phyloP scores from a whole-genome alignment of 2,113 vertebrate genomes.

The Lates calcarifer region DNA sequence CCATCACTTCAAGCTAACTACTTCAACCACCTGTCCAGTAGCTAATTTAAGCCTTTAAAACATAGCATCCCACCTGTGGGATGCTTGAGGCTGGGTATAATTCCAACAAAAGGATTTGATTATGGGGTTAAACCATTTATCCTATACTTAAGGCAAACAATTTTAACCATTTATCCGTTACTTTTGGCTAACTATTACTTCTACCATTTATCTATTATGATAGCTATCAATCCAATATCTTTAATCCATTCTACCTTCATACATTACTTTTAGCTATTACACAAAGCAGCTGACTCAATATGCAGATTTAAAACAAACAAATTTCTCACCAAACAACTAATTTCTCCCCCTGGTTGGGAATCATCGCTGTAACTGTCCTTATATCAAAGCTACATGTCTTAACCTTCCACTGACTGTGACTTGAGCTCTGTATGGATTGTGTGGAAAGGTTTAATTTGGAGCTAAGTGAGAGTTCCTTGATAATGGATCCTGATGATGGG shows the following conservation, averaged over 20 bases:
- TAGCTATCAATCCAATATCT: too few species aligned
- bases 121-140: neutral
- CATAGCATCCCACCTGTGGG: too few species aligned
- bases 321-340: too few species aligned
- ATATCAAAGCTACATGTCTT: neutral
- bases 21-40: neutral
- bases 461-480: constrained; percentile 11
- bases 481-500: constrained; percentile 39
- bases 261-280: too few species aligned
- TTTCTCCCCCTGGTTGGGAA: neutral
- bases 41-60: too few species aligned
- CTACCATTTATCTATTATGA: too few species aligned
- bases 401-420: neutral
- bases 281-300: neutral
- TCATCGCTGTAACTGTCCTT: neutral
- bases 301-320: neutral
- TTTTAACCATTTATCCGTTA: neutral
- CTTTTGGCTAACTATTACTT: too few species aligned
- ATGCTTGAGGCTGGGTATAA: too few species aligned
- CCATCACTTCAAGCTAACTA: neutral
- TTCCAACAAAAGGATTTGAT: too few species aligned
- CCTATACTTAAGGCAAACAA: too few species aligned
- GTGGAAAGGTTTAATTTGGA: constrained; percentile 18
- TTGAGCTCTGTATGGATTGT: neutral
- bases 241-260: too few species aligned